A percentile compares a stretch with the other conserved stretches of the same genome.
These are phyloP conservation scores for Stenurella melanura DNA, from an alignment of 2,888 invertebrate species.

Conservation along the genomic window DNA sequence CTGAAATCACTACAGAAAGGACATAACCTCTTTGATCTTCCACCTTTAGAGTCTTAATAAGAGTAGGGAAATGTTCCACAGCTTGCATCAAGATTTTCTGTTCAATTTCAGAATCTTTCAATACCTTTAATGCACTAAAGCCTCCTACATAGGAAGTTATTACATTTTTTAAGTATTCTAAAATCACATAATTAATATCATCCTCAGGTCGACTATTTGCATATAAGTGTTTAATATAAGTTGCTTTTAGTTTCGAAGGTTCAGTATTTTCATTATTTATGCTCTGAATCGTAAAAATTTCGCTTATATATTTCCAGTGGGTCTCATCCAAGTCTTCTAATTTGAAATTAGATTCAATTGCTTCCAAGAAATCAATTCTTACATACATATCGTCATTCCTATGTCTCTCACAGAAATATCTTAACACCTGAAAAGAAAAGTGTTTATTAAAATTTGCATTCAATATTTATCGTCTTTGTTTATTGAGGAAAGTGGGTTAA, in stretches of 20 bases:
- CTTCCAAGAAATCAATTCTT: neutral
- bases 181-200: neutral
- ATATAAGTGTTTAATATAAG: slow-evolving; percentile 7
- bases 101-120: slow-evolving; percentile 8
- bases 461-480: too few species aligned
- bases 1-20: neutral
- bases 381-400: neutral
- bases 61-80: neutral
- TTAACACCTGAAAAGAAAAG: slow-evolving; percentile 19
- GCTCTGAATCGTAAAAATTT: slow-evolving; percentile 13
- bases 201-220: slow-evolving; percentile 8
- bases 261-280: neutral
- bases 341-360: slow-evolving; percentile 3
- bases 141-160: neutral
- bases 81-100: slow-evolving; percentile 4
- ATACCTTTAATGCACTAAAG: neutral
- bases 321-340: neutral
- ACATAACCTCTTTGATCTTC: neutral
- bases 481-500: too few species aligned
- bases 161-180: slow-evolving; percentile 3
- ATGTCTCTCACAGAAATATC: slow-evolving; percentile 26
- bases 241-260: neutral
- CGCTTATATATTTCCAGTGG: slow-evolving; percentile 30
- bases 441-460: too few species aligned
- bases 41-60: neutral